These are phyloP conservation scores for Pollicipes pollicipes DNA, from an alignment of 1,140 invertebrate species.

Conservation along the genomic window DNA sequence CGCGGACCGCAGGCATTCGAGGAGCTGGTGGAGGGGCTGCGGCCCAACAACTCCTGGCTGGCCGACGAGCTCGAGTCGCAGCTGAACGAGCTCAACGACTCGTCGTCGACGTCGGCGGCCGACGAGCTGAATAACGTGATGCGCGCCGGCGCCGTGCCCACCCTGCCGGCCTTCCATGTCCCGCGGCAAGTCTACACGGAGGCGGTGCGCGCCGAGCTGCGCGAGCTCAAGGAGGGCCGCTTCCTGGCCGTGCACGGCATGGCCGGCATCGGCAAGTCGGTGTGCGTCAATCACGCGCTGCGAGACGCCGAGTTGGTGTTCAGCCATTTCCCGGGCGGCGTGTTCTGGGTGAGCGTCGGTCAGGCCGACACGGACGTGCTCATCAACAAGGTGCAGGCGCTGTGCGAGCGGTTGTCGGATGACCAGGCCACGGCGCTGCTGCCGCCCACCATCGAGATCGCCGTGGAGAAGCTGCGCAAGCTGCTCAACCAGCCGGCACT, in stretches of 20 bases:
- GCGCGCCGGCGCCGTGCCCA: slow-evolving; percentile 4
- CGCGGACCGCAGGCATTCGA: no score
- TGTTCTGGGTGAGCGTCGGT: slow-evolving; percentile 24
- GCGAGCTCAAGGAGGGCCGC: slow-evolving; percentile 27
- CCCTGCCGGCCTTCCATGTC: background rate
- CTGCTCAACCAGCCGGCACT: slow-evolving; percentile 18
- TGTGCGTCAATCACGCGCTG: slow-evolving; percentile 38
- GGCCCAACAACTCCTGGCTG: no score
- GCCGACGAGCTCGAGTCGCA: background rate
- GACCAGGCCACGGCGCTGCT: slow-evolving; percentile 16
- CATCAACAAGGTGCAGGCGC: slow-evolving; percentile 18
- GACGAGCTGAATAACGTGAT: background rate
- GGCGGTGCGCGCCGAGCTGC: slow-evolving; percentile 26
- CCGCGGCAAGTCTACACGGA: slow-evolving; percentile 24
- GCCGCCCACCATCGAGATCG: slow-evolving; percentile 16
- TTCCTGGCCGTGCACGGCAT: slow-evolving; percentile 44
- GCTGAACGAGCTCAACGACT: background rate
- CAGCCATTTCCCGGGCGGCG: slow-evolving; percentile 20
- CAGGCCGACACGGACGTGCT: slow-evolving; percentile 21
- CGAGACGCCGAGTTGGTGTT: slow-evolving; percentile 32
- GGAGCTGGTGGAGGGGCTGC: no score
- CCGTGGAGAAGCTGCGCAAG: slow-evolving; percentile 26
- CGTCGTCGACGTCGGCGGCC: background rate
- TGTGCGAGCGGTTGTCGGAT: slow-evolving; percentile 20
- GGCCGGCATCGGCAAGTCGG: slow-evolving; percentile 48